A percentile compares a stretch with the other conserved stretches of the same genome.
phyloP scores from a whole-genome alignment of 2,888 invertebrate species.

The Ryuthela nishihirai region DNA sequence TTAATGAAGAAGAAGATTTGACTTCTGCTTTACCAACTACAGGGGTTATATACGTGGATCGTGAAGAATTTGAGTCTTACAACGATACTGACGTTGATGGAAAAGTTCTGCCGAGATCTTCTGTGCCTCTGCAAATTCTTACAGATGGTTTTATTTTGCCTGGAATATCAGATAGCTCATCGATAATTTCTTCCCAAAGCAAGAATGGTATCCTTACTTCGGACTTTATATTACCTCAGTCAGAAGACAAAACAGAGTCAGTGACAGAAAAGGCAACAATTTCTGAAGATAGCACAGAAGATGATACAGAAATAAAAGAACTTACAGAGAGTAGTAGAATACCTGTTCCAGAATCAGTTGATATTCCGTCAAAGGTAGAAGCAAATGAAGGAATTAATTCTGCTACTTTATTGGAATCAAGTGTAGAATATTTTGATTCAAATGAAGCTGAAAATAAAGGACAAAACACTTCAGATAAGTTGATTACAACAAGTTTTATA shows the following conservation, averaged over 20 bases:
- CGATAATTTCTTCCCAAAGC: no score
- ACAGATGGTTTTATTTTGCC: constrained; percentile 42
- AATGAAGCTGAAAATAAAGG: no score
- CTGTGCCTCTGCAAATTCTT: constrained; percentile 33
- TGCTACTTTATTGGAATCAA: background rate
- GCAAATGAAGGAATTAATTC: background rate
- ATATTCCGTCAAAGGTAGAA: background rate
- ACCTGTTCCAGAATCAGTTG: background rate
- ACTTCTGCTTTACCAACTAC: no score
- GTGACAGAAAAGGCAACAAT: background rate
- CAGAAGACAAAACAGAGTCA: background rate
- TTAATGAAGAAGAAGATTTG: background rate
- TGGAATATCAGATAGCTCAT: no score
- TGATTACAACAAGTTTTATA: no score
- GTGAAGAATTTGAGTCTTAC: no score
- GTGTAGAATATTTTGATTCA: no score
- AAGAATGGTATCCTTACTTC: background rate
- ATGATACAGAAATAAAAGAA: background rate
- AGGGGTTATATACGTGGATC: no score
- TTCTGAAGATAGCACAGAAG: background rate
- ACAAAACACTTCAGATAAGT: no score
- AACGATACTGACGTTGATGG: no score
- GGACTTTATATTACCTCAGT: background rate
- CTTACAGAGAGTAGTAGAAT: background rate
- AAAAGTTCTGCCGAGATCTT: no score